Conservation (phyloP, 2,888 invertebrate genomes). For the Asteroscopus sphinx region DNA sequence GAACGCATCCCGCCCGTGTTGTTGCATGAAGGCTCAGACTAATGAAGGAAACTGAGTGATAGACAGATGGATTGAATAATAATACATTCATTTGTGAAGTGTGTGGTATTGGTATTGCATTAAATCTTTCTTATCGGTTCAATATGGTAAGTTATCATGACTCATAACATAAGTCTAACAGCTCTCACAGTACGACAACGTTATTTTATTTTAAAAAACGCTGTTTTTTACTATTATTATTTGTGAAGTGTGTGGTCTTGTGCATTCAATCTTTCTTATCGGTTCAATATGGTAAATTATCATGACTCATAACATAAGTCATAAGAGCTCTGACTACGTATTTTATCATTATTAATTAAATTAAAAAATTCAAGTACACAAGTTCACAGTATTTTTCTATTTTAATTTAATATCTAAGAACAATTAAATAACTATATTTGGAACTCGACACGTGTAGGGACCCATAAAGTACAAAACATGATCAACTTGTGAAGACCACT, state of each 20-base stretch:
- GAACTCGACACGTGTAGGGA: too few relatives aligned
- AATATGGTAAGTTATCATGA: conserved; percentile 1
- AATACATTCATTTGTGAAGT: too few relatives aligned
- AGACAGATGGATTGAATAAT: conserved; percentile 1
- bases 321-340: too few relatives aligned
- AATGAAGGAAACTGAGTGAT: conserved; percentile 8
- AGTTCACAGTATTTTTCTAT: too few relatives aligned
- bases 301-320: conserved; percentile 7
- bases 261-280: conserved; percentile 15
- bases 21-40: conserved; percentile 10
- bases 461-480: conserved; percentile 3
- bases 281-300: neutral
- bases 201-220: neutral
- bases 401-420: too few relatives aligned
- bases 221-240: neutral
- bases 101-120: conserved; percentile 11
- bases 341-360: too few relatives aligned
- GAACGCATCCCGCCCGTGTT: conserved; percentile 25
- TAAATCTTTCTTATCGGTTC: conserved; percentile 13
- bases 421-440: too few relatives aligned
- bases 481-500: neutral
- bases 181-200: too few relatives aligned
- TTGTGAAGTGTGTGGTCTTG: neutral
- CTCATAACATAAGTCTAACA: conserved; percentile 3
- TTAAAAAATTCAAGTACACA: too few relatives aligned